Conservation (phyloP, 2,797 vertebrate species). For the Hippocampus kuda region DNA sequence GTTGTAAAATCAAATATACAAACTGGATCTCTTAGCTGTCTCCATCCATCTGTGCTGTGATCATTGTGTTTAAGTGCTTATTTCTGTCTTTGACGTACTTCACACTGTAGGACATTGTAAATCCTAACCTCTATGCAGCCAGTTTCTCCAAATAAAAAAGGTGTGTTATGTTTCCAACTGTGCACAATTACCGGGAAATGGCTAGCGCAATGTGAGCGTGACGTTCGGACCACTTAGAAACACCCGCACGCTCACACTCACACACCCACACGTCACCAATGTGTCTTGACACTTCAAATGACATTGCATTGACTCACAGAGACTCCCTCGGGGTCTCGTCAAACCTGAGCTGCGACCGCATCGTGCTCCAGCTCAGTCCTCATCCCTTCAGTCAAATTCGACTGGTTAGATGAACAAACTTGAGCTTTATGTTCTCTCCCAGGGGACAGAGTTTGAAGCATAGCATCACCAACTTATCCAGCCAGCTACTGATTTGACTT, state of each 20-base stretch:
- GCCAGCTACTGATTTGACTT: conserved; percentile 1
- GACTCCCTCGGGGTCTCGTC: conserved; percentile 15
- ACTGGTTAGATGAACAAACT: neutral
- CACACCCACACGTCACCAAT: conserved; percentile 13
- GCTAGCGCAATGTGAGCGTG: conserved; percentile 16
- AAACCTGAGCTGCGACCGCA: conserved; percentile 5
- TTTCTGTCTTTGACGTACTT: conserved; percentile 20
- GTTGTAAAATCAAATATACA: conserved; percentile 3
- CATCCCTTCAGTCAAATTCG: neutral
- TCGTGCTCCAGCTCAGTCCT: conserved; percentile 6
- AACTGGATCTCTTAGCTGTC: conserved; percentile 2
- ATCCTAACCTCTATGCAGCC: conserved; percentile 21
- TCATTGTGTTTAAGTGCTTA: conserved; percentile 10
- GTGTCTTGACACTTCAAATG: conserved; percentile 14
- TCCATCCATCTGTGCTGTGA: conserved; percentile 13
- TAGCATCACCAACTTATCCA: neutral
- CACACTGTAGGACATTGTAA: conserved; percentile 24
- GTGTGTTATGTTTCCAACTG: conserved; percentile 33
- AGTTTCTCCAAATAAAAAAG: conserved; percentile 28
- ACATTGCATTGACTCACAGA: conserved; percentile 15
- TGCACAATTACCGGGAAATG: conserved; percentile 34
- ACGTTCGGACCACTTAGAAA: conserved; percentile 20
- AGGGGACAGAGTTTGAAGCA: neutral
- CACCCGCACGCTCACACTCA: conserved; percentile 1
- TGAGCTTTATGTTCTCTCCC: neutral